These are phyloP conservation scores for Ametastegia equiseti DNA, from an alignment of 2,888 invertebrate genomes.

Conservation along the genomic window DNA sequence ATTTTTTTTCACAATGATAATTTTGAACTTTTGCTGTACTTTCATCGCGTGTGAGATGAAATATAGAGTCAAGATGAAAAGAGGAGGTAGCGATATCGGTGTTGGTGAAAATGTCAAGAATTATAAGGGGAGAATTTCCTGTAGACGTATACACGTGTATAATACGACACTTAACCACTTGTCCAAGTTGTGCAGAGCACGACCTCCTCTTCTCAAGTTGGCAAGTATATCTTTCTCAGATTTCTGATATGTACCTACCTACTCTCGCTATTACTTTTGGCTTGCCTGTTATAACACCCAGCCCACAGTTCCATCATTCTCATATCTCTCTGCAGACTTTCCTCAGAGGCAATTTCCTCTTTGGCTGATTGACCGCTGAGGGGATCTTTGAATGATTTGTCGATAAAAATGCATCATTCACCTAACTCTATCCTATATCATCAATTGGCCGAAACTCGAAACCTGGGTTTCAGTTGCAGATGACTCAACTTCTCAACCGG, in stretches of 20 bases:
- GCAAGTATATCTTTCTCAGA: slow-evolving; percentile 10
- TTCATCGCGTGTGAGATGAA: too few species aligned
- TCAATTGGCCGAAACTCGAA: neutral
- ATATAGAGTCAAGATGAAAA: too few species aligned
- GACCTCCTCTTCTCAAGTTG: neutral
- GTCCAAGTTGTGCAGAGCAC: neutral
- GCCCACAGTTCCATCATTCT: neutral
- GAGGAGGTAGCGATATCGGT: too few species aligned
- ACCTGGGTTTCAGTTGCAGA: neutral
- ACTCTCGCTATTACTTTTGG: neutral
- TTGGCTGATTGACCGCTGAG: neutral
- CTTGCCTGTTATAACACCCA: neutral
- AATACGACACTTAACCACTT: neutral
- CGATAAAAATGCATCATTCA: neutral
- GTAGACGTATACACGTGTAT: neutral
- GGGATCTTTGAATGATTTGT: neutral
- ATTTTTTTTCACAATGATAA: too few species aligned
- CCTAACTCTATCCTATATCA: neutral
- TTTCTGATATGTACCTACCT: slow-evolving; percentile 5
- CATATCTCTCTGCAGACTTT: neutral
- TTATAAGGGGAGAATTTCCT: too few species aligned
- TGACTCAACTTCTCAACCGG: too few species aligned
- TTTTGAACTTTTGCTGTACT: too few species aligned
- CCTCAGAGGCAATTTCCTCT: neutral
- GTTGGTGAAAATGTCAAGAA: too few species aligned